Evolutionary conservation across 2,888 invertebrate genomes (phyloP).

Genomic region (Chrysopilus asiliformis): DNA sequence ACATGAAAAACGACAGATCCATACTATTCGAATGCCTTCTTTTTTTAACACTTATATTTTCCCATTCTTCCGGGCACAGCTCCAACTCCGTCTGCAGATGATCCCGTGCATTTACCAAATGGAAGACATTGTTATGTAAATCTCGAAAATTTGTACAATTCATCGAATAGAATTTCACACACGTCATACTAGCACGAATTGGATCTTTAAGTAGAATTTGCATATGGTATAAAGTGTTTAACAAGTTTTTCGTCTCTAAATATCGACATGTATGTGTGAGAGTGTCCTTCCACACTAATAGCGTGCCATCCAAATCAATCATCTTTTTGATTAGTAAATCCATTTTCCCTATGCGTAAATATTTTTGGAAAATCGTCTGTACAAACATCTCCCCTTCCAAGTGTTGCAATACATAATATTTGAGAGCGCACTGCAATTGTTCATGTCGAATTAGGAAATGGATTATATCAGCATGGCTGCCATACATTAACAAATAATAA

Average conservation of each 20-base stretch:
- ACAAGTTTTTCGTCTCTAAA: slow-evolving; percentile 51
- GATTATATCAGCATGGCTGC: slow-evolving; percentile 57
- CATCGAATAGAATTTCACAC: slow-evolving; percentile 59
- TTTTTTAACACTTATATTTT: slow-evolving; percentile 28
- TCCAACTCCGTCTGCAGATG: slow-evolving; percentile 53
- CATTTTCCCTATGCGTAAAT: slow-evolving; percentile 50
- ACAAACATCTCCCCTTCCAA: slow-evolving; percentile 53
- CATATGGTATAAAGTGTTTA: slow-evolving; percentile 59
- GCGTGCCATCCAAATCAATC: slow-evolving; percentile 48
- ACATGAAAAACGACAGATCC: too few species aligned
- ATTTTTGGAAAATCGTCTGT: slow-evolving; percentile 54
- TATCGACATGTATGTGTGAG: slow-evolving; percentile 56
- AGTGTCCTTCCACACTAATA: slow-evolving; percentile 56
- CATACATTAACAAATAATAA: slow-evolving; percentile 69
- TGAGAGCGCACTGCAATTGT: slow-evolving; percentile 52
- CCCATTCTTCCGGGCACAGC: slow-evolving; percentile 40
- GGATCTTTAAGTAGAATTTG: slow-evolving; percentile 60
- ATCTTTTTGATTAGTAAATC: slow-evolving; percentile 48
- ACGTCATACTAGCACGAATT: slow-evolving; percentile 65
- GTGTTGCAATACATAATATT: slow-evolving; percentile 53
- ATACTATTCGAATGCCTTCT: neutral
- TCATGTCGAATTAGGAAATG: slow-evolving; percentile 64
- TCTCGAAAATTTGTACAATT: slow-evolving; percentile 44
- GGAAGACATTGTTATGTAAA: slow-evolving; percentile 39
- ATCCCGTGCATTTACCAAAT: slow-evolving; percentile 44